phyloP scores from a whole-genome alignment of 2,888 invertebrate genomes.

The Galerucella pusilla region DNA sequence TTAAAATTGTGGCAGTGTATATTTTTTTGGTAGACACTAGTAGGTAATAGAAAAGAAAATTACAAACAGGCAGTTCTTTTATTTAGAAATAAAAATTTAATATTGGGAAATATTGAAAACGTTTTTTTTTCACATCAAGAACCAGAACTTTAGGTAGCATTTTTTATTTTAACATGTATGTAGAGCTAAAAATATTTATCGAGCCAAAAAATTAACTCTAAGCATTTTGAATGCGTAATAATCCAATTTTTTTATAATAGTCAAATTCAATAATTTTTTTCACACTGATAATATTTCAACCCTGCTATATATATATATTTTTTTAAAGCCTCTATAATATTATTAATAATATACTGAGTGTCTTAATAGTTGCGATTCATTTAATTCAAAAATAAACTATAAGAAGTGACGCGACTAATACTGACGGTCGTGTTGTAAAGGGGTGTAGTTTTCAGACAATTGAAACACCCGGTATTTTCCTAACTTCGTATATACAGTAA shows the following conservation, averaged over 20 bases:
- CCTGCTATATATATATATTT: constrained; percentile 48
- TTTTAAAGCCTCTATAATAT: constrained; percentile 54
- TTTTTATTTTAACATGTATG: constrained; percentile 41
- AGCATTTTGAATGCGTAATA: constrained; percentile 51
- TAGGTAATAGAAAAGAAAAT: too few relatives aligned
- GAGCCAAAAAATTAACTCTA: constrained; percentile 48
- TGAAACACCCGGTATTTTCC: constrained; percentile 26
- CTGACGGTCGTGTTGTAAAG: too few relatives aligned
- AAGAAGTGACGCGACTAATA: too few relatives aligned
- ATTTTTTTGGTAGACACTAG: background rate
- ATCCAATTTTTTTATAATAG: constrained; percentile 30
- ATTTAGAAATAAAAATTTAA: too few relatives aligned
- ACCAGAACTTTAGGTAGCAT: constrained; percentile 13
- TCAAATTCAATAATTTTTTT: constrained; percentile 39
- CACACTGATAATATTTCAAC: constrained; percentile 49
- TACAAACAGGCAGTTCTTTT: too few relatives aligned
- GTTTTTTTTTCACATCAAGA: background rate
- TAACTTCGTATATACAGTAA: constrained; percentile 52
- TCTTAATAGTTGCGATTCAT: background rate
- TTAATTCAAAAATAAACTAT: background rate
- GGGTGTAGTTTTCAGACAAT: background rate
- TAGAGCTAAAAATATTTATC: constrained; percentile 44
- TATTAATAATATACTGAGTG: constrained; percentile 22
- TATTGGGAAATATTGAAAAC: background rate
- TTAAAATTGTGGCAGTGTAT: background rate